Evolutionary conservation across 2,113 vertebrate species (phyloP).

Genomic region (Nipponia nippon): DNA sequence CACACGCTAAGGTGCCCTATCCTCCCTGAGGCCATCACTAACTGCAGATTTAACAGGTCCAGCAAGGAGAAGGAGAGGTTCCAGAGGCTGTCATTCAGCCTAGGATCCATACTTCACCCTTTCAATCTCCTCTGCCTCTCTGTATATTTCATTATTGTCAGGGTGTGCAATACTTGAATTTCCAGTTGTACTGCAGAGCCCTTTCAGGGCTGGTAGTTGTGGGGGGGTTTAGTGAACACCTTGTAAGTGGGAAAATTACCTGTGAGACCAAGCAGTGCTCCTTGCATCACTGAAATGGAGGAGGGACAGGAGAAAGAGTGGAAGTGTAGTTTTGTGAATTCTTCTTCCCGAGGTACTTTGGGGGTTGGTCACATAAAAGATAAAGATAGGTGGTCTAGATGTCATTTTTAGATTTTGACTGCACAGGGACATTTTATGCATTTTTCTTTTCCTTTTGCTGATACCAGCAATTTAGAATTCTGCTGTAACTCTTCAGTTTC

Average conservation of each 20-base stretch:
- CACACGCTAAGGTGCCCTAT: constrained; percentile 27
- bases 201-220: not conserved
- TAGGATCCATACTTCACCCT: not conserved
- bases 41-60: constrained; percentile 46
- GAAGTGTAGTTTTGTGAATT: not conserved
- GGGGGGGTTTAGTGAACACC: not conserved
- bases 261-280: not conserved
- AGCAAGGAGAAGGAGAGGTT: constrained; percentile 18
- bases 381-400: not conserved
- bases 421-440: not conserved
- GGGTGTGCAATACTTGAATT: not conserved
- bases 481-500: not conserved
- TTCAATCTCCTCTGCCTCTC: not conserved
- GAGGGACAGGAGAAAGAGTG: not conserved
- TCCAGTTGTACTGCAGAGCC: not conserved
- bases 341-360: not conserved
- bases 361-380: not conserved
- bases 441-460: not conserved
- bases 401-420: not conserved
- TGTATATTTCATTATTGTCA: not conserved
- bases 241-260: not conserved
- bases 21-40: constrained; percentile 16
- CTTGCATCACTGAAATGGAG: not conserved
- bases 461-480: not conserved
- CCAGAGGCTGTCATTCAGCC: not conserved